Evolutionary conservation across 2,888 invertebrate species (phyloP), one percentile per base, ranked within the genome.

Genomic region (Cryptocephalus primarius): DNA sequence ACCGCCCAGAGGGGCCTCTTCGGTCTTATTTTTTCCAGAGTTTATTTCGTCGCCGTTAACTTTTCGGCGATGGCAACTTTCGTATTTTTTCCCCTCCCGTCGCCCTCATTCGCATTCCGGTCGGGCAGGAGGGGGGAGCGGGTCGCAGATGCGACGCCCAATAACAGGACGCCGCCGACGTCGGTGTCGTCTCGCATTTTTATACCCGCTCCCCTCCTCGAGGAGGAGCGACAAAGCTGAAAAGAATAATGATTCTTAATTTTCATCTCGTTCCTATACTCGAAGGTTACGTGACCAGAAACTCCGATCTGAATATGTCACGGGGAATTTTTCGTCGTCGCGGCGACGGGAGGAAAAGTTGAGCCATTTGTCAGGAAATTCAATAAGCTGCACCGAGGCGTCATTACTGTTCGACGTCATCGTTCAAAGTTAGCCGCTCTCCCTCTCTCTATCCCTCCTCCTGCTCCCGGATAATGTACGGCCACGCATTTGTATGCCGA

Each of bases 221-320:
- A 61, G 63, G 64, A 66, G 64, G 61, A 65, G 67, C 67, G 67
- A 66, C 68, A 67, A 67, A 69, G 70, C 69, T 69, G 69, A 65
- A 69, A 69, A 70, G 70, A 70, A 70, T 70, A 70, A 70, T 70
- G 69, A 70, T 70, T 70, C 69, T 70, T 70, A 70, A 70, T 70
- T 70, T 70, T 69, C 69, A 70, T 70, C 69, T 69, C 69, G 69
- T 69, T 68, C 67, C 67, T 68, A 68, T 69, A 68, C 67, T 62
- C 61, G 61, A 54, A 55, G 50, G 22, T 12, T 40, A 68, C 70
- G 69, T 70, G 70, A 68, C 66, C 59, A 59, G 69, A 69, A 70
- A 68, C 55, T 62, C 57, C 60, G 68, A 62, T 55, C 52, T 56
- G 60, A 63, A 66, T 67, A 65, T 69, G 68, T 69, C 68, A 63